phyloP scores from a whole-genome alignment of 1,140 invertebrate genomes.

The Anoplolepis gracilipes region DNA sequence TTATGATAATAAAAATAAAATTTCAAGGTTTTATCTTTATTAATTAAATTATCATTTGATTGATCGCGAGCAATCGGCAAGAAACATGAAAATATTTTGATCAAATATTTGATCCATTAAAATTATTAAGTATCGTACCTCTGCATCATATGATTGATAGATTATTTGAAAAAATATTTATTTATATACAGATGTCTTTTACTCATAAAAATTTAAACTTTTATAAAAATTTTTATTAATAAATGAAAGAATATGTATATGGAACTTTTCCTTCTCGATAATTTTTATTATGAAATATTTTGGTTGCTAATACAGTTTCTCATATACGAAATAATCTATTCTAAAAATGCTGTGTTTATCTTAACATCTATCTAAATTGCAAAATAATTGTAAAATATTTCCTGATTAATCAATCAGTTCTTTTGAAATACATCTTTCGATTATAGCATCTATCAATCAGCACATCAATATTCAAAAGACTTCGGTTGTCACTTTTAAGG shows the following conservation, averaged over 20 bases:
- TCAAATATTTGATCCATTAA: constrained; percentile 25
- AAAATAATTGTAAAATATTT: constrained; percentile 11
- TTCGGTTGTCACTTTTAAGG: background rate
- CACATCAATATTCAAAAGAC: constrained; percentile 10
- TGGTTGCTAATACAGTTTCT: background rate
- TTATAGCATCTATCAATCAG: background rate
- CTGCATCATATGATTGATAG: background rate
- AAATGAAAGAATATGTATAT: constrained; percentile 1
- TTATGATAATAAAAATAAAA: constrained; percentile 17
- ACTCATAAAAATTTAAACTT: background rate
- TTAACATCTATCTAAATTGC: constrained; percentile 10
- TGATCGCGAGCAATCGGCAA: background rate
- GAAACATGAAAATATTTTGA: constrained; percentile 17
- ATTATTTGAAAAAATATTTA: background rate
- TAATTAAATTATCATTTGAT: constrained; percentile 31
- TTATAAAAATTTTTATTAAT: constrained; percentile 5
- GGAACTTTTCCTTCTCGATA: background rate
- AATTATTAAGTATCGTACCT: constrained; percentile 25
- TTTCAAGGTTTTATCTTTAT: background rate
- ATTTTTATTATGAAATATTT: constrained; percentile 2
- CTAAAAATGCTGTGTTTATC: background rate
- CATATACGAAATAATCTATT: constrained; percentile 15
- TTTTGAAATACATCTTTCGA: constrained; percentile 16
- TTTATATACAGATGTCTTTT: background rate
- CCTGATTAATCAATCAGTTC: background rate